Conservation (phyloP, 2,888 invertebrate genomes). For the Diarsia mendica region DNA sequence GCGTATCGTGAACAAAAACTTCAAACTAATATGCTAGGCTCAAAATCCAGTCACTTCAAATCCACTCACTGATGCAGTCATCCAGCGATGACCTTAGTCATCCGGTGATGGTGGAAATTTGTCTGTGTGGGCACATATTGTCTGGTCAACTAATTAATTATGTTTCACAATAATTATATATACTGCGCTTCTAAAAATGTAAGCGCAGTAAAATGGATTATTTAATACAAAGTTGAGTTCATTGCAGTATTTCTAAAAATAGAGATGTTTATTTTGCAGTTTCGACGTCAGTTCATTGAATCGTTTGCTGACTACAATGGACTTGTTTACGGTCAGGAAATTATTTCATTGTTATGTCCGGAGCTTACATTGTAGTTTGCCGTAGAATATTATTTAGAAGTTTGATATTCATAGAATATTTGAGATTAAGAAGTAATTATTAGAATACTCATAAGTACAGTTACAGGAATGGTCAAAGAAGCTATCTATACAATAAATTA, state of each 20-base stretch:
- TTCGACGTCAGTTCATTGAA: constrained; percentile 36
- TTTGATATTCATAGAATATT: background rate
- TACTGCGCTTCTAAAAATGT: constrained; percentile 7
- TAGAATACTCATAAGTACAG: no score
- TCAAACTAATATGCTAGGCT: no score
- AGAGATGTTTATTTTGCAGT: constrained; percentile 12
- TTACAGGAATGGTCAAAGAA: background rate
- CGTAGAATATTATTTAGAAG: background rate
- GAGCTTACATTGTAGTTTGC: constrained; percentile 12
- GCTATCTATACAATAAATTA: background rate
- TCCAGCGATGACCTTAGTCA: background rate
- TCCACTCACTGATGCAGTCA: background rate
- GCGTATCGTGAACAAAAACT: no score
- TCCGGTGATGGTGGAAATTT: background rate
- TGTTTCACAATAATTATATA: background rate
- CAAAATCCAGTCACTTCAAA: no score
- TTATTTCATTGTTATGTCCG: constrained; percentile 20
- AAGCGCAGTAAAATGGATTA: background rate
- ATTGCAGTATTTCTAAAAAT: constrained; percentile 43
- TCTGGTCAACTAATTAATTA: background rate
- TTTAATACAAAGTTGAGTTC: constrained; percentile 31
- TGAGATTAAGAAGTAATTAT: background rate
- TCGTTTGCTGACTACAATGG: constrained; percentile 17
- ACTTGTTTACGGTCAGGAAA: constrained; percentile 20
- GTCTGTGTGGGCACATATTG: no score